Conservation (phyloP, 2,113 vertebrate genomes). For the Dissostichus mawsoni region DNA sequence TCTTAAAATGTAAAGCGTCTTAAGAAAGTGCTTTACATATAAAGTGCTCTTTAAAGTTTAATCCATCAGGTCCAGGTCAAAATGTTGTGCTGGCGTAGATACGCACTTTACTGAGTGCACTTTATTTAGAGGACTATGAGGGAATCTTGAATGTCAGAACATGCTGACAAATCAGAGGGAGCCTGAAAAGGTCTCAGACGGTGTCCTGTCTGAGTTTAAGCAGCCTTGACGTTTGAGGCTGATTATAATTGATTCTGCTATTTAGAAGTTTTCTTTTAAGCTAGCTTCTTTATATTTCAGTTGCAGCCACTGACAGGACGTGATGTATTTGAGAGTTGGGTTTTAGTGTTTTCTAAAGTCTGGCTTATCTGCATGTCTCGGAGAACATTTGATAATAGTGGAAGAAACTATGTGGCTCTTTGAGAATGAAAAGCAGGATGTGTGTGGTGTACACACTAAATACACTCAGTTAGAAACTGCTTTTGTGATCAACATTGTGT, state of each 20-base stretch:
- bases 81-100: no score
- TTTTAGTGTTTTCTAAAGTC: neutral
- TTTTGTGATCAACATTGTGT: neutral
- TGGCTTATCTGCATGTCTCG: conserved; percentile 7
- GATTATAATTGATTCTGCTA: conserved; percentile 29
- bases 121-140: neutral
- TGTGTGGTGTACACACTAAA: neutral
- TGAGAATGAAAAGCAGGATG: conserved; percentile 1
- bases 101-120: neutral
- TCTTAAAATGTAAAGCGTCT: no score
- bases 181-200: neutral
- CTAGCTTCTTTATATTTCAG: conserved; percentile 4
- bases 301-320: neutral
- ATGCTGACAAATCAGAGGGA: neutral
- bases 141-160: conserved; percentile 6
- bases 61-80: no score
- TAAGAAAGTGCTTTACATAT: no score
- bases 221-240: neutral
- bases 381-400: neutral
- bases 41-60: no score
- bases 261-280: conserved; percentile 11
- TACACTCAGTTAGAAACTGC: neutral
- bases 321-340: neutral
- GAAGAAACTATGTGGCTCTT: neutral
- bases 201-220: conserved; percentile 1